These are phyloP conservation scores for Tipula helvola DNA, from an alignment of 2,888 invertebrate species.

Conservation along the genomic window DNA sequence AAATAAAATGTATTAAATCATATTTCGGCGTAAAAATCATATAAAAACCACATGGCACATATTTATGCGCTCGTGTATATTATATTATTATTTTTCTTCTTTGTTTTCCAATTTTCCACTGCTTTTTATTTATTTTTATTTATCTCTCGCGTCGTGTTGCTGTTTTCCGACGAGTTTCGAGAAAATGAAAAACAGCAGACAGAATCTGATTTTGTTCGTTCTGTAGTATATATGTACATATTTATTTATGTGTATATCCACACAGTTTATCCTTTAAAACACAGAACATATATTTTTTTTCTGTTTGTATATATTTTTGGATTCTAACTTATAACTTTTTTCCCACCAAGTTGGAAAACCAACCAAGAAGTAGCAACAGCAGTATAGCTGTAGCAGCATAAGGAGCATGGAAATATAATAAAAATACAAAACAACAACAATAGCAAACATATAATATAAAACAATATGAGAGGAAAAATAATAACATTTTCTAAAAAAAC, in stretches of 20 bases:
- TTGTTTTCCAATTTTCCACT: background rate
- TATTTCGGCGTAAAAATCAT: constrained; percentile 20
- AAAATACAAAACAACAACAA: background rate
- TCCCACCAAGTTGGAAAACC: background rate
- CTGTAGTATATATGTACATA: background rate
- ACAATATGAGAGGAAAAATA: background rate
- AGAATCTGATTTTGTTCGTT: background rate
- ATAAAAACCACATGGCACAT: constrained; percentile 21
- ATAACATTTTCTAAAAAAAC: background rate
- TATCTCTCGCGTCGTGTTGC: background rate
- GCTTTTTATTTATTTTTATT: background rate
- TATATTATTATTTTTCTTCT: background rate
- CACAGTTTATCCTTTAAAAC: background rate
- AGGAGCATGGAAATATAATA: background rate
- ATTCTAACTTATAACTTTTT: background rate
- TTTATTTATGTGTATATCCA: background rate
- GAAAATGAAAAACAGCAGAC: background rate
- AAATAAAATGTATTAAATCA: constrained; percentile 20
- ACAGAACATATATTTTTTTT: background rate
- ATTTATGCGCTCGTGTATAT: constrained; percentile 14
- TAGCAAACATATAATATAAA: background rate
- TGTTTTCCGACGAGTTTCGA: background rate
- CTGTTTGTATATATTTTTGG: background rate
- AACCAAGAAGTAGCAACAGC: background rate
- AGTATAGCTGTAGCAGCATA: background rate